Conservation (phyloP, 2,888 invertebrate genomes). For the Diloba caeruleocephala region DNA sequence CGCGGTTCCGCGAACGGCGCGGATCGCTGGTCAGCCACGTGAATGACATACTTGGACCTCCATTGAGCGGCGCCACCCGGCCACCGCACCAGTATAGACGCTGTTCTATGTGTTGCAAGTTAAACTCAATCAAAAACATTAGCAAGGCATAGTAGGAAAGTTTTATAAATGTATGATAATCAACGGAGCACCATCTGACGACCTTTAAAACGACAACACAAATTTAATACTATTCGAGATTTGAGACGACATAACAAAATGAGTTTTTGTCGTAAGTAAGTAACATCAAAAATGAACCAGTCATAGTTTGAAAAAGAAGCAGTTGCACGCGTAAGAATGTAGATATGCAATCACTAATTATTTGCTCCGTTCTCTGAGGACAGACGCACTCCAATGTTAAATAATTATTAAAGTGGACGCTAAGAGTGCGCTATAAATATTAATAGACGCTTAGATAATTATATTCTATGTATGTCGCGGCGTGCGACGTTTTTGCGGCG, state of each 20-base stretch:
- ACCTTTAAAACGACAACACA: no score
- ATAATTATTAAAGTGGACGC: slow-evolving; percentile 47
- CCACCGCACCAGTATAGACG: slow-evolving; percentile 3
- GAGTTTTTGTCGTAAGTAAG: background rate
- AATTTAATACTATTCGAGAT: background rate
- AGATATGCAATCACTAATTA: slow-evolving; percentile 18
- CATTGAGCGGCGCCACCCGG: slow-evolving; percentile 59
- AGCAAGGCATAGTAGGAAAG: no score
- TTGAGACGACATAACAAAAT: background rate
- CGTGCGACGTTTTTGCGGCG: slow-evolving; percentile 54
- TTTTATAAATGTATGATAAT: no score
- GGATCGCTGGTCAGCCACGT: slow-evolving; percentile 36
- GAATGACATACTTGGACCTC: slow-evolving; percentile 70
- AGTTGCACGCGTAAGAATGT: slow-evolving; percentile 19
- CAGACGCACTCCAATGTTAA: slow-evolving; percentile 25
- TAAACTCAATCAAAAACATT: no score
- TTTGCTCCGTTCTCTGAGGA: background rate
- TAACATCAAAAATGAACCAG: slow-evolving; percentile 7
- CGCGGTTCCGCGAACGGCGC: slow-evolving; percentile 32
- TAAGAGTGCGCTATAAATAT: slow-evolving; percentile 47
- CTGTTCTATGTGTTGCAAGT: background rate
- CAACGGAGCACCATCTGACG: no score
- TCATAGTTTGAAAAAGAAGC: slow-evolving; percentile 12
- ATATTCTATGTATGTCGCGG: slow-evolving; percentile 51
- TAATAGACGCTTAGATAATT: slow-evolving; percentile 53